Conservation (phyloP, 2,888 invertebrate genomes). For the Glyphotaelius pellucidus region DNA sequence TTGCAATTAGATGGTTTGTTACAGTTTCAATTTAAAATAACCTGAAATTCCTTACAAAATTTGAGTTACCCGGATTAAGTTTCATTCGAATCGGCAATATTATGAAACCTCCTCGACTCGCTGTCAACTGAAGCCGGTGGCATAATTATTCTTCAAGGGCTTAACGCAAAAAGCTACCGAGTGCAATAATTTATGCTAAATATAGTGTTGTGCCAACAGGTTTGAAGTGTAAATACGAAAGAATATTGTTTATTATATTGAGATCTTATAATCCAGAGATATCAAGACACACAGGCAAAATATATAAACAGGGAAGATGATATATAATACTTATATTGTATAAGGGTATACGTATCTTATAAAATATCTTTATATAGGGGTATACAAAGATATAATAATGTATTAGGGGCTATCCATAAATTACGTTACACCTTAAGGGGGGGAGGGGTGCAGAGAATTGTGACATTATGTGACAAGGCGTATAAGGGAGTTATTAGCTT, state of each 20-base stretch:
- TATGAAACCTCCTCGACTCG: not conserved
- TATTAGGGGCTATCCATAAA: too few relatives aligned
- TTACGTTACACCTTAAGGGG: too few relatives aligned
- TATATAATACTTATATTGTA: too few relatives aligned
- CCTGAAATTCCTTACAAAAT: not conserved
- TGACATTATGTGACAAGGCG: too few relatives aligned
- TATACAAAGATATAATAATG: too few relatives aligned
- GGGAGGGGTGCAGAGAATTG: too few relatives aligned
- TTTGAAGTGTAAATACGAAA: not conserved
- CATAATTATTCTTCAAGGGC: not conserved
- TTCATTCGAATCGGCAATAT: not conserved
- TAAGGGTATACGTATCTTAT: too few relatives aligned
- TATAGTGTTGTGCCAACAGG: not conserved
- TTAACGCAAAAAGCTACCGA: not conserved
- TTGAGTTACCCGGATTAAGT: not conserved
- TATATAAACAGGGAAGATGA: not conserved
- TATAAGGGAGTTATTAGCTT: too few relatives aligned
- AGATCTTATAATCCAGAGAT: not conserved
- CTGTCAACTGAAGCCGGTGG: not conserved
- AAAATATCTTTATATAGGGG: too few relatives aligned
- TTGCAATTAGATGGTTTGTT: too few relatives aligned
- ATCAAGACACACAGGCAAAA: not conserved
- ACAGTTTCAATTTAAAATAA: too few relatives aligned
- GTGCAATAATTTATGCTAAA: not conserved
- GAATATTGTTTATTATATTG: not conserved